Evolutionary conservation across 1,140 invertebrate genomes (phyloP), one percentile per base, ranked within the genome.

Genomic region (Papilio machaon): DNA sequence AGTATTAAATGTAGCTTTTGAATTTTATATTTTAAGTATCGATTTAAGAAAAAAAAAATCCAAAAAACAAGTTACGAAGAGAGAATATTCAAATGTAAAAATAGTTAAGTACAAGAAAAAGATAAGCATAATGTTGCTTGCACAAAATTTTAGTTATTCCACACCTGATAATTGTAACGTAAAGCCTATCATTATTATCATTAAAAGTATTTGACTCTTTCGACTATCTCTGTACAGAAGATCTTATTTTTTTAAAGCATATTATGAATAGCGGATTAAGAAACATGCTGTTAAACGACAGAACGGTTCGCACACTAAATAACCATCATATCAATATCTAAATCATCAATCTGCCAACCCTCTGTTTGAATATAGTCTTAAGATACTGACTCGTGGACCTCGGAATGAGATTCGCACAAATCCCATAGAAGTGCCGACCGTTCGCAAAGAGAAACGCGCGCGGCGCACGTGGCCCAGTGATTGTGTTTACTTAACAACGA

Each of bases 311-410:
- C 93, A 94, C 90, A 91, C 87, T 94, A 94, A 94, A 94, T 93
- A 89, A 93, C 90, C 90, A 94, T 92, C 90, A 92, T 94, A 94
- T 94, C 91, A 93, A 91, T 93, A 94, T 94, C 93, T 91, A 93
- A 94, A 92, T 90, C 87, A 93, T 92, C 91, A 92, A 93, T 94
- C 90, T 89, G 77, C 74, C 85, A 47, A 85, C 91, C 93, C 92
- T 91, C 91, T 94, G 86, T 94, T 94, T 94, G 89, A 87, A 82
- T 83, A 88, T 92, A 89, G 86, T 93, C 93, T 94, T 94, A 94
- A 94, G 92, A 92, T 91, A 88, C 86, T 88, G 87, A 86, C 85
- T 88, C 88, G 87, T 89, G 87, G 85, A 81, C 82, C 82, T 79
- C 76, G 80, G 88, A 91, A 94, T 93, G 90, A 90, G 91, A 93